Conservation (phyloP, 2,888 invertebrate species). For the Tolmerus cingulatus region DNA sequence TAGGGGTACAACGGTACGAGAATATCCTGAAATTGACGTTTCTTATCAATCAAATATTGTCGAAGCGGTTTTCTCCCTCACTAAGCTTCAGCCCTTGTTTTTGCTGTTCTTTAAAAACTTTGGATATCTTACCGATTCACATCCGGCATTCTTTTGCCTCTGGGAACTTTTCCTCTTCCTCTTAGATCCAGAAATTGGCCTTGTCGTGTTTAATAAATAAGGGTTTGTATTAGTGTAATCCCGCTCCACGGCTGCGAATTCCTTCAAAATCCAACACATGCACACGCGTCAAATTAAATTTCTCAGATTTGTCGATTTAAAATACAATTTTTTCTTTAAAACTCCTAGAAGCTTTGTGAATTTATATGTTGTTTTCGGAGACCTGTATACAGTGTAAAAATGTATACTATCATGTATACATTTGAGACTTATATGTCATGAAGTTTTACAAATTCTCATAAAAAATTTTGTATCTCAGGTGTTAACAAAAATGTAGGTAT, state of each 20-base stretch:
- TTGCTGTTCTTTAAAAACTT: conserved; percentile 12
- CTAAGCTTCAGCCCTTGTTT: conserved; percentile 36
- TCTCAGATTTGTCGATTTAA: background rate
- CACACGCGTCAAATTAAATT: background rate
- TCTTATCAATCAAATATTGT: conserved; percentile 40
- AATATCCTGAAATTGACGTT: conserved; percentile 36
- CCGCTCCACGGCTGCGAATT: background rate
- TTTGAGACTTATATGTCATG: background rate
- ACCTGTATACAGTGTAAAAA: background rate
- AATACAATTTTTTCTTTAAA: background rate
- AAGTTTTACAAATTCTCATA: background rate
- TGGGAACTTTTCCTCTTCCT: conserved; percentile 11
- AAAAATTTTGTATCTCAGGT: background rate
- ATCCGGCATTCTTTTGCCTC: conserved; percentile 5
- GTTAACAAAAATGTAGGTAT: no score
- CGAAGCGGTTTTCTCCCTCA: conserved; percentile 32
- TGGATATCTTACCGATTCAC: conserved; percentile 34
- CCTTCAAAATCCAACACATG: background rate
- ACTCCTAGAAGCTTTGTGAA: background rate
- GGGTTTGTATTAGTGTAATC: background rate
- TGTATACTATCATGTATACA: background rate
- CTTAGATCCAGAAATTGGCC: background rate
- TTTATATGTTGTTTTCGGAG: background rate
- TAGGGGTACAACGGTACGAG: background rate
- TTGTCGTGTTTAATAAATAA: conserved; percentile 20